Conservation (phyloP, 2,797 vertebrate species). For the Prionace glauca region DNA sequence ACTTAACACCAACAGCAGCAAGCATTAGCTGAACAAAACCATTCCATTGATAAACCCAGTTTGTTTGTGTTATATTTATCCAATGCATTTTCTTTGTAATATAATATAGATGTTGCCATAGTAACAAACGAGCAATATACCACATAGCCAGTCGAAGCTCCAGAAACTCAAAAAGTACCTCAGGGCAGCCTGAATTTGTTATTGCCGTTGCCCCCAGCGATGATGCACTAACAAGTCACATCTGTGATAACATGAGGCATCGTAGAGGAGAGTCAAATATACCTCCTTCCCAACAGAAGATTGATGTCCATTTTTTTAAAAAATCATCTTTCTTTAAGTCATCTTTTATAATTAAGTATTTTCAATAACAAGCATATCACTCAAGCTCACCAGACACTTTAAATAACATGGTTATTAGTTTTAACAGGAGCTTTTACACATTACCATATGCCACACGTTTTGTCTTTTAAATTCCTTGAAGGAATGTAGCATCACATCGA, state of each 20-base stretch:
- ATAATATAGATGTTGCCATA: background rate
- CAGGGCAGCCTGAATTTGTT: background rate
- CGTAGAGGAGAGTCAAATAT: background rate
- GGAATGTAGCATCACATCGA: background rate
- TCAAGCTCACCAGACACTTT: background rate
- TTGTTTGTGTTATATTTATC: background rate
- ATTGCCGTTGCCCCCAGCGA: background rate
- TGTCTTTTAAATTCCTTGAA: background rate
- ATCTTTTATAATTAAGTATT: background rate
- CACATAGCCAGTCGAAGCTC: background rate
- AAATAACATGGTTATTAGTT: background rate
- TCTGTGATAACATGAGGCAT: background rate
- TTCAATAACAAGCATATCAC: background rate
- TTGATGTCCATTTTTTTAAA: background rate
- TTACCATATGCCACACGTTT: background rate
- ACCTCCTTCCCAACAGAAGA: background rate
- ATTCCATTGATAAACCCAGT: background rate
- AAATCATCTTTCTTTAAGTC: background rate
- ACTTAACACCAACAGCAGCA: background rate
- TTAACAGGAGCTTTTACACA: background rate
- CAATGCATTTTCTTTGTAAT: background rate
- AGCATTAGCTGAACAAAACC: background rate
- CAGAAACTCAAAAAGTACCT: background rate
- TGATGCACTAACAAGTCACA: background rate
- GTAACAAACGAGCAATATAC: background rate